These are phyloP conservation scores for Thymallus thymallus DNA, from an alignment of 2,113 vertebrate species.

Conservation along the genomic window DNA sequence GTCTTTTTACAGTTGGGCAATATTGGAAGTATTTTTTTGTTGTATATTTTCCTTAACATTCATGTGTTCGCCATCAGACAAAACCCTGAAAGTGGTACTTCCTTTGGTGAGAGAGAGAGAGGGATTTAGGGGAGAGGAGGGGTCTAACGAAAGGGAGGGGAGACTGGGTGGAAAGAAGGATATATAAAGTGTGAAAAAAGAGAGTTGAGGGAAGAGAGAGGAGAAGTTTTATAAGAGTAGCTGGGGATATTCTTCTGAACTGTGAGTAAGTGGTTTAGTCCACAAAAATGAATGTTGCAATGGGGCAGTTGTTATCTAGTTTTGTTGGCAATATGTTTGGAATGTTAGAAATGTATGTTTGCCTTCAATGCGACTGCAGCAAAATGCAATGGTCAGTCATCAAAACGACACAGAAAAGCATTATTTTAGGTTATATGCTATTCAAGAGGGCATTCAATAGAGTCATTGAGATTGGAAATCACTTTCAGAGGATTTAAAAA, in stretches of 20 bases:
- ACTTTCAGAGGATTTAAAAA: background rate
- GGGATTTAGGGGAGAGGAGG: background rate
- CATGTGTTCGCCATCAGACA: too few species aligned
- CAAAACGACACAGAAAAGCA: background rate
- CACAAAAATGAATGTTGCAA: background rate
- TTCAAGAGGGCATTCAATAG: background rate
- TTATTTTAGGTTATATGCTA: background rate
- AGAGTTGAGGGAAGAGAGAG: background rate
- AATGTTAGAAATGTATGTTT: slow-evolving; percentile 25
- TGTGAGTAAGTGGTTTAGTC: background rate
- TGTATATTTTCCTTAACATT: background rate
- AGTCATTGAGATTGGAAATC: background rate
- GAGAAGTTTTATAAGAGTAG: slow-evolving; percentile 2
- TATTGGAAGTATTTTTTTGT: background rate
- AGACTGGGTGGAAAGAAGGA: background rate
- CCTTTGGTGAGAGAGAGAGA: too few species aligned
- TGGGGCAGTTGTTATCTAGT: too few species aligned
- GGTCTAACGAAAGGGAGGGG: background rate
- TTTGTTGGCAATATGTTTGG: background rate
- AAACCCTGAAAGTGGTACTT: too few species aligned
- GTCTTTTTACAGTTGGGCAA: background rate
- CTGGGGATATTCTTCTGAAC: background rate
- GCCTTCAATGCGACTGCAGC: background rate
- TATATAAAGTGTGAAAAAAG: background rate
- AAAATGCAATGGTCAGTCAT: background rate